These are phyloP conservation scores for Antechinus stuartii DNA, from an alignment of 2,113 vertebrate genomes.

Conservation along the genomic window DNA sequence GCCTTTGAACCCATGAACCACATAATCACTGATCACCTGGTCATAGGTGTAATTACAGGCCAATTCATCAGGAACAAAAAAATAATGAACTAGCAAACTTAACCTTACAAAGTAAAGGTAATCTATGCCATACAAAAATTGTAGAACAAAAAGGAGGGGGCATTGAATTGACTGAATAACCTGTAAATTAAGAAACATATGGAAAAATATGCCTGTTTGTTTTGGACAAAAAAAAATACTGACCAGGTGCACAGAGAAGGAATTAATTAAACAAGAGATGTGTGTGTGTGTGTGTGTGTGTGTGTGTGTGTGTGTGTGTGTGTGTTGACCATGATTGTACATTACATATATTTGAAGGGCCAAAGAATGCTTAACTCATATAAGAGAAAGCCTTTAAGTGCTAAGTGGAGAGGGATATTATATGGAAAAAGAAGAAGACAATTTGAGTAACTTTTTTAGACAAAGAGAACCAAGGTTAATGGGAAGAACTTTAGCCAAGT, in stretches of 20 bases:
- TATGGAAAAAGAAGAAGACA: neutral
- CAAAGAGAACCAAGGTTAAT: neutral
- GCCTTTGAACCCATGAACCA: neutral
- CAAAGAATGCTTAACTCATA: neutral
- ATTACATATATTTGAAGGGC: neutral
- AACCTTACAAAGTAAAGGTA: neutral
- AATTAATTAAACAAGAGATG: neutral
- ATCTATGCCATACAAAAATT: neutral
- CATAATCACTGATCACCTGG: neutral
- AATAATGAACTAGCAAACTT: neutral
- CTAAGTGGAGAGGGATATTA: neutral
- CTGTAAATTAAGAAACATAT: neutral
- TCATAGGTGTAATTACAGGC: neutral
- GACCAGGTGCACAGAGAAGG: neutral
- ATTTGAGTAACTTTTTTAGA: neutral
- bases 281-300: neutral
- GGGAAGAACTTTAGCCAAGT: neutral
- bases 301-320: neutral
- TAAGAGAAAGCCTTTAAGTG: neutral
- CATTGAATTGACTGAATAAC: neutral
- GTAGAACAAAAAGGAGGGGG: neutral
- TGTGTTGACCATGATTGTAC: neutral
- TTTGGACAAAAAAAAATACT: neutral
- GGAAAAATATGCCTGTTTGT: neutral
- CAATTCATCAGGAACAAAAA: neutral